A percentile compares a stretch with the other conserved stretches of the same genome.
Evolutionary conservation across 1,140 invertebrate genomes (phyloP).

Genomic region (Rhopalosiphum maidis): DNA sequence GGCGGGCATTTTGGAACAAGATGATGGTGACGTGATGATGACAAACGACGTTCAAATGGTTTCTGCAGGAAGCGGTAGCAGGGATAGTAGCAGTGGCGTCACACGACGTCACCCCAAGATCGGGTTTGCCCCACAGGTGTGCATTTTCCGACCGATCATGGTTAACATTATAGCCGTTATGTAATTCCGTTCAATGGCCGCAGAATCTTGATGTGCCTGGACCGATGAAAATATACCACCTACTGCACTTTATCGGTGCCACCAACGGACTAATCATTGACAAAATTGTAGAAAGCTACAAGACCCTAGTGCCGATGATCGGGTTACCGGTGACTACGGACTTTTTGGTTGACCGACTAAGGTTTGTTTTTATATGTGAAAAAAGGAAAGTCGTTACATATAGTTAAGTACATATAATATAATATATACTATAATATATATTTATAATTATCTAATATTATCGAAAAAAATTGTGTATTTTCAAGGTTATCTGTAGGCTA

Average conservation of each 20-base stretch:
- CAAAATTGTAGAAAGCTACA: background rate
- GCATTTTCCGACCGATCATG: background rate
- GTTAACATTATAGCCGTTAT: background rate
- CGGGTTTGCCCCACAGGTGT: conserved; percentile 30
- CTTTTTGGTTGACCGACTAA: background rate
- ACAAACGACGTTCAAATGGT: background rate
- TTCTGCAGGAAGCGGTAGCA: too few relatives aligned
- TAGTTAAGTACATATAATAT: too few relatives aligned
- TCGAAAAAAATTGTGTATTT: background rate
- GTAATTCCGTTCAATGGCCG: background rate
- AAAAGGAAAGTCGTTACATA: background rate
- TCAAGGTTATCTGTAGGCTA: background rate
- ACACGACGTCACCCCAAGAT: background rate
- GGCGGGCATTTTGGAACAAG: background rate
- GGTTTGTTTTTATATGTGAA: background rate
- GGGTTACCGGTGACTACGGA: background rate
- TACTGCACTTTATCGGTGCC: background rate
- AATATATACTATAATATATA: too few relatives aligned
- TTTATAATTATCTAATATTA: too few relatives aligned
- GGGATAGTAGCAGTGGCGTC: too few relatives aligned
- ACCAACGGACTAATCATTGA: background rate
- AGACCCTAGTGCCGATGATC: background rate
- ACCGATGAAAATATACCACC: background rate
- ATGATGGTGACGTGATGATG: background rate
- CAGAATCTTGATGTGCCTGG: background rate